Evolutionary conservation across 2,113 vertebrate species (phyloP).

Genomic region (Asarcornis scutulata): DNA sequence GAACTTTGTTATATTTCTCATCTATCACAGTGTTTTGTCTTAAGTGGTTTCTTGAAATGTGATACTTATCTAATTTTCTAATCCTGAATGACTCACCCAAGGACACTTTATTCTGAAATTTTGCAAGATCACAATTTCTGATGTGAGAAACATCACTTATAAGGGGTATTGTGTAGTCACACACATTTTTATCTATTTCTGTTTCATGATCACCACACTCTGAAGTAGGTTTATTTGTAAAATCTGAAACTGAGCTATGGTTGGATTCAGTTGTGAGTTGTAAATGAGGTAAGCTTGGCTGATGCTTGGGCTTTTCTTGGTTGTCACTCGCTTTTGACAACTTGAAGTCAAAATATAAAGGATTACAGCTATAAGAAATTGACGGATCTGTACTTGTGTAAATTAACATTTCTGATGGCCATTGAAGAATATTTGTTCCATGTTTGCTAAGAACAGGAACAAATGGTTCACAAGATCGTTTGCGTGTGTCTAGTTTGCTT

Average conservation of each 20-base stretch:
- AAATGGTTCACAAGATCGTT: conserved; percentile 79
- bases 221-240: not conserved
- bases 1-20: conserved; percentile 61
- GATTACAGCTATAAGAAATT: conserved; percentile 88
- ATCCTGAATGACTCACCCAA: conserved; percentile 60
- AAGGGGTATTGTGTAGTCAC: conserved; percentile 7
- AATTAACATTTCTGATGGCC: conserved; percentile 89
- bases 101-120: conserved; percentile 48
- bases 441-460: conserved; percentile 84
- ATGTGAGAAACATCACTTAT: not conserved
- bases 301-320: conserved; percentile 60
- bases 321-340: conserved; percentile 73
- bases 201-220: not conserved
- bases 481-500: conserved; percentile 7
- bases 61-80: conserved; percentile 64
- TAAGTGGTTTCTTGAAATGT: conserved; percentile 46
- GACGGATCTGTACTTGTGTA: conserved; percentile 84
- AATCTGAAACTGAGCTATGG: not conserved
- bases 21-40: conserved; percentile 41
- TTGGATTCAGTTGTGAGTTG: conserved; percentile 42
- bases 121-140: conserved; percentile 44
- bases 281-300: conserved; percentile 53
- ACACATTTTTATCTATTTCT: not conserved
- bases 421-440: conserved; percentile 85
- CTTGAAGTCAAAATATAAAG: conserved; percentile 89